Percentiles rank a stretch among this genome's conserved stretches.
These are phyloP conservation scores for Mesembrinibis cayennensis DNA, from an alignment of 2,113 vertebrate genomes.

Conservation along the genomic window DNA sequence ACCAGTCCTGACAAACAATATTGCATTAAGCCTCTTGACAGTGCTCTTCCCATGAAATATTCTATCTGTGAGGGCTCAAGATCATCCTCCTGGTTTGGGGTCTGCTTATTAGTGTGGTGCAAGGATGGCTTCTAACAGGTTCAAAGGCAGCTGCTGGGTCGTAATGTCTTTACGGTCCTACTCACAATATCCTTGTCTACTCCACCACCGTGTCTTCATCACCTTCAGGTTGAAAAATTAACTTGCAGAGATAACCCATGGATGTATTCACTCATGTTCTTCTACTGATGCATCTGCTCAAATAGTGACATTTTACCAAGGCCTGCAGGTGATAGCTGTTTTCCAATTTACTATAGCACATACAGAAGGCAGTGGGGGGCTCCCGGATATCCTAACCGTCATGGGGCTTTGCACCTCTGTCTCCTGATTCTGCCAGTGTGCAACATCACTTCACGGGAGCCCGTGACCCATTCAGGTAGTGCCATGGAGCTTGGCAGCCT, in stretches of 20 bases:
- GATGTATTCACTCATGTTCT: neutral
- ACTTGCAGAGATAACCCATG: neutral
- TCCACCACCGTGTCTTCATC: neutral
- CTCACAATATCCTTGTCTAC: neutral
- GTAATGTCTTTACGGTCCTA: neutral
- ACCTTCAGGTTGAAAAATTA: neutral
- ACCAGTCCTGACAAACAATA: neutral
- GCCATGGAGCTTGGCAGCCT: neutral
- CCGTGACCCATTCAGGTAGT: neutral
- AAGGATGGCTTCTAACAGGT: neutral
- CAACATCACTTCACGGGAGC: neutral
- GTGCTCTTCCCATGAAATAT: neutral
- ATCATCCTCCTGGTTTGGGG: neutral
- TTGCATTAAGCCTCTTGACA: neutral
- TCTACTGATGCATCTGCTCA: neutral
- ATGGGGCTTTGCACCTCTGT: neutral
- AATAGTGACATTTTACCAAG: neutral
- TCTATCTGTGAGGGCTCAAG: neutral
- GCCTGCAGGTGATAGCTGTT: neutral
- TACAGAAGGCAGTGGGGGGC: neutral
- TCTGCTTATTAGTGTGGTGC: neutral
- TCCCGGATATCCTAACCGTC: accelerated
- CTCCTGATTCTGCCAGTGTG: neutral
- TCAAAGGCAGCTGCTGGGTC: neutral
- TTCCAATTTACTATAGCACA: neutral